Conservation (phyloP, 2,113 vertebrate genomes). For the Cricetomys ansorgei region DNA sequence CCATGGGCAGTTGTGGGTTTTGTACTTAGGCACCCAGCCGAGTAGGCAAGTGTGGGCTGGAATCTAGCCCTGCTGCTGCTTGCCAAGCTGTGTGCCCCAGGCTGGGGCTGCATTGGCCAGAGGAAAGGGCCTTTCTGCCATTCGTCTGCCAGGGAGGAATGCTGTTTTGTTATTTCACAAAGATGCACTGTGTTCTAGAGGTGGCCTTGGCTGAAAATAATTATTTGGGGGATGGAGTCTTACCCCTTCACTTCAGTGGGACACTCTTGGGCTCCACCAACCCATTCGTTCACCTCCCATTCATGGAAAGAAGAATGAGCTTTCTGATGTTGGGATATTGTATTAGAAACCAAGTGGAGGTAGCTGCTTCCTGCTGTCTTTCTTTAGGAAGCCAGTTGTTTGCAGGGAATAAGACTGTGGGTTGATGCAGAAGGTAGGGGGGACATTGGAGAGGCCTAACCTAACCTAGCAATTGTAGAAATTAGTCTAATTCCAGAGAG, state of each 20-base stretch:
- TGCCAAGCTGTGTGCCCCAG: slow-evolving; percentile 67
- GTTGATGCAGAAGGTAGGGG: too few species aligned
- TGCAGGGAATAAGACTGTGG: not conserved
- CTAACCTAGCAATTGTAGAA: not conserved
- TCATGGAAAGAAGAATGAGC: not conserved
- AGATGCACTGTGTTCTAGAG: slow-evolving; percentile 16
- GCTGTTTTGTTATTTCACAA: slow-evolving; percentile 57
- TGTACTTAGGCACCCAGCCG: slow-evolving; percentile 70
- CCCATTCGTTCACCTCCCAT: not conserved
- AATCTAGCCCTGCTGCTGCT: slow-evolving; percentile 49
- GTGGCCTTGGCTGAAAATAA: slow-evolving; percentile 29
- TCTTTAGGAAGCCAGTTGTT: not conserved
- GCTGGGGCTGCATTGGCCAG: slow-evolving; percentile 23
- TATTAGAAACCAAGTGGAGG: not conserved
- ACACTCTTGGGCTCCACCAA: not conserved
- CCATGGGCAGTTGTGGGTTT: slow-evolving; percentile 69
- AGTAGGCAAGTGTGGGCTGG: slow-evolving; percentile 77
- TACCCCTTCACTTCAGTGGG: not conserved
- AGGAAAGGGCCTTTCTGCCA: slow-evolving; percentile 46
- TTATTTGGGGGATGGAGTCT: not conserved
- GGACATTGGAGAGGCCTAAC: not conserved
- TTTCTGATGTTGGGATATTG: not conserved
- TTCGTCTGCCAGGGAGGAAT: slow-evolving; percentile 50
- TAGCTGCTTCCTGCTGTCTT: not conserved
- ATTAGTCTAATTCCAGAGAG: not conserved